Evolutionary conservation across 2,888 invertebrate species (phyloP).

Genomic region (Cyaniris semiargus): DNA sequence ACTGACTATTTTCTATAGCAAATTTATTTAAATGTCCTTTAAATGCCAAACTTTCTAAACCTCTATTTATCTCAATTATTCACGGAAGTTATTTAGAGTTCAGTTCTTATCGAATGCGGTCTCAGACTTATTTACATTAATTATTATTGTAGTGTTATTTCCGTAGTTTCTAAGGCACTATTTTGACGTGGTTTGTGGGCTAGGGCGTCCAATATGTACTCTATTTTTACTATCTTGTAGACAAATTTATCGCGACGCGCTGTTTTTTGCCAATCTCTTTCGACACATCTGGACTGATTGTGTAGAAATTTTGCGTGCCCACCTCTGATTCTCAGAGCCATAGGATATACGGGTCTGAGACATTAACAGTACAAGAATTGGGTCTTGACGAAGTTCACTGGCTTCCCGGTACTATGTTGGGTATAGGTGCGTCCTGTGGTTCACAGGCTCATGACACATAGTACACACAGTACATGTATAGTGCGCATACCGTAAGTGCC

Average conservation of each 20-base stretch:
- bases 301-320: background rate
- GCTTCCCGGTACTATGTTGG: background rate
- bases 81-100: background rate
- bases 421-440: background rate
- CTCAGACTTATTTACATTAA: background rate
- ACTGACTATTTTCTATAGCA: background rate
- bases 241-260: background rate
- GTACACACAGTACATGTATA: background rate
- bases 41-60: slow-evolving; percentile 1
- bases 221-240: background rate
- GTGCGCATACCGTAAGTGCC: slow-evolving; percentile 4
- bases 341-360: background rate
- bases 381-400: background rate
- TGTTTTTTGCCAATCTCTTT: background rate
- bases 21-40: slow-evolving; percentile 16
- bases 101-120: background rate
- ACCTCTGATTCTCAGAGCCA: background rate
- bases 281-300: background rate
- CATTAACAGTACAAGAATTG: background rate
- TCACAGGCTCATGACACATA: slow-evolving; percentile 14
- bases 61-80: background rate
- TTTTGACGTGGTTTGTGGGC: no score
- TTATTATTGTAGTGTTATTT: background rate
- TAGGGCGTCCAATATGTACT: background rate
- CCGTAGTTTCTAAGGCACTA: background rate